phyloP scores from a whole-genome alignment of 2,113 vertebrate genomes.

The Albula goreensis region DNA sequence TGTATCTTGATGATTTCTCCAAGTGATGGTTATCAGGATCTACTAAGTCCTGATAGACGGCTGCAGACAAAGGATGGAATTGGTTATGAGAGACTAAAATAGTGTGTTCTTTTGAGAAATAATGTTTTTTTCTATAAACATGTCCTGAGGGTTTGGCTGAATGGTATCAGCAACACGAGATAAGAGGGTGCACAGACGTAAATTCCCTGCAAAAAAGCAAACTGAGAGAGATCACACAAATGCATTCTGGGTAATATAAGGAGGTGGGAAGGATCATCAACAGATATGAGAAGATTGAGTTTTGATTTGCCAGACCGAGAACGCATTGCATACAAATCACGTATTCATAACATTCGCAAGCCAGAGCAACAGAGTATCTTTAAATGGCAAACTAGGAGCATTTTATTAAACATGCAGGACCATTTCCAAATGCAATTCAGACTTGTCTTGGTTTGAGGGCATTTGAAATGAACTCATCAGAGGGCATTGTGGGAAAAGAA shows the following conservation, averaged over 20 bases:
- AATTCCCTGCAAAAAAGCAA: background rate
- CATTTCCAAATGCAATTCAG: conserved; percentile 52
- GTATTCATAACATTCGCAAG: conserved; percentile 47
- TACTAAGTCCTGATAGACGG: background rate
- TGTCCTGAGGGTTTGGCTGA: background rate
- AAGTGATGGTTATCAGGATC: conserved; percentile 19
- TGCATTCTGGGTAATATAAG: background rate
- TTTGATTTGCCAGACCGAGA: conserved; percentile 19
- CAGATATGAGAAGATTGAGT: background rate
- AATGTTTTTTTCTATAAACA: background rate
- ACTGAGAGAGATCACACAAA: conserved; percentile 1
- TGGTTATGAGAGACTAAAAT: background rate
- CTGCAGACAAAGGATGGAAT: background rate
- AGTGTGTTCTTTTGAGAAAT: background rate
- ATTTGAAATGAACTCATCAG: conserved; percentile 64
- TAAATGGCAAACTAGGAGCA: background rate
- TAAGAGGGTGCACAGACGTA: background rate
- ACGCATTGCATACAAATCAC: conserved; percentile 33
- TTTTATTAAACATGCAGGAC: conserved; percentile 28
- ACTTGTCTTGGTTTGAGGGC: conserved; percentile 55
- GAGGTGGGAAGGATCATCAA: background rate
- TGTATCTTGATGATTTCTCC: background rate
- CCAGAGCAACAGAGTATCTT: conserved; percentile 25
- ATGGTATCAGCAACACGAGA: background rate
- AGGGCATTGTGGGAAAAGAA: conserved; percentile 58